phyloP scores from a whole-genome alignment of 2,797 vertebrate species.

The Peromyscus eremicus region DNA sequence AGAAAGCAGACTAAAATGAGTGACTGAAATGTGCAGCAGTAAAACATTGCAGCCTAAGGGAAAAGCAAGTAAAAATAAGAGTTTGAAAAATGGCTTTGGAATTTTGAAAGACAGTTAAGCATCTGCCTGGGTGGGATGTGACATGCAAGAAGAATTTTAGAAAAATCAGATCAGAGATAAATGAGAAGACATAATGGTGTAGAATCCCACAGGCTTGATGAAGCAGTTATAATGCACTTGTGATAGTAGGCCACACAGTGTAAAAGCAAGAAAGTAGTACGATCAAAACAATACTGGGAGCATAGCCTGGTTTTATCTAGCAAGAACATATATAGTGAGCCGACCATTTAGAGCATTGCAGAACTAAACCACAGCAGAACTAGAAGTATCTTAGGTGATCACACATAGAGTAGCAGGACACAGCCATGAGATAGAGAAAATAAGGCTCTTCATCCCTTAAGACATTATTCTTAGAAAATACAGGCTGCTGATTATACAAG shows the following conservation, averaged over 20 bases:
- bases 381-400: not conserved
- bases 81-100: not conserved
- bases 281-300: not conserved
- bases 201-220: not conserved
- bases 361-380: not conserved
- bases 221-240: not conserved
- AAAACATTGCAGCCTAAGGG: not conserved
- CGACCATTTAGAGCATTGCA: not conserved
- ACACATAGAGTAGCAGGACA: not conserved
- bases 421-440: not conserved
- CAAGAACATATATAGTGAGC: not conserved
- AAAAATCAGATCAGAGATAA: not conserved
- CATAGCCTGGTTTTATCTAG: not conserved
- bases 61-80: not conserved
- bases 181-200: not conserved
- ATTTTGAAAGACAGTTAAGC: not conserved
- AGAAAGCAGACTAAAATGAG: not conserved
- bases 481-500: no score
- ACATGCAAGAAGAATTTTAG: not conserved
- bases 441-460: not conserved
- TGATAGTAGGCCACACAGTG: not conserved
- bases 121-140: not conserved
- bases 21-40: not conserved
- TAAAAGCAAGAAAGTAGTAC: not conserved
- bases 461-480: not conserved